Conservation (phyloP, 2,888 invertebrate species). For the Apamea crenata region DNA sequence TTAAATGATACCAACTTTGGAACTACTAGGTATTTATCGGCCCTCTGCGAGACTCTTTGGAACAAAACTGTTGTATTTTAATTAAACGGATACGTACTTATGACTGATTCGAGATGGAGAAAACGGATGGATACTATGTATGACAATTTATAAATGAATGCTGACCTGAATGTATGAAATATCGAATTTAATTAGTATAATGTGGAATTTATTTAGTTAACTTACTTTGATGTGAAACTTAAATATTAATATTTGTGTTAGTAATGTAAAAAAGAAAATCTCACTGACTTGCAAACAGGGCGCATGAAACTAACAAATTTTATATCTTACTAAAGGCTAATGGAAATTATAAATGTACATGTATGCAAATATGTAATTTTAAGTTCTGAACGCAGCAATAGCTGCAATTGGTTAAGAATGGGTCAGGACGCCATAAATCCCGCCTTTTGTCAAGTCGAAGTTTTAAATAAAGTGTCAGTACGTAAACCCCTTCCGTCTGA, state of each 20-base stretch:
- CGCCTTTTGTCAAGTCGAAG: background rate
- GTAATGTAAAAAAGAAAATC: background rate
- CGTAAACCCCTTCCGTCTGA: background rate
- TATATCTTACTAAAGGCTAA: too few relatives aligned
- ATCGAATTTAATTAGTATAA: background rate
- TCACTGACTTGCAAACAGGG: background rate
- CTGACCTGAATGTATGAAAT: background rate
- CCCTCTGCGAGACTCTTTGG: background rate
- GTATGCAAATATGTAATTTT: background rate
- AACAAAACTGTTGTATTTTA: too few relatives aligned
- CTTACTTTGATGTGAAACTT: background rate
- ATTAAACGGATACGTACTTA: background rate
- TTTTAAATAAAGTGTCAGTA: background rate
- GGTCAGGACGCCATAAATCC: background rate
- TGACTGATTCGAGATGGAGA: background rate
- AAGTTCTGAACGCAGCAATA: too few relatives aligned
- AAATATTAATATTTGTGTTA: background rate
- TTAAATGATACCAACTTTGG: background rate
- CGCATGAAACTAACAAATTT: too few relatives aligned
- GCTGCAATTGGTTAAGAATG: too few relatives aligned
- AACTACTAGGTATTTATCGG: background rate
- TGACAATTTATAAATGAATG: background rate
- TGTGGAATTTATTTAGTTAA: background rate
- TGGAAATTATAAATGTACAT: background rate
- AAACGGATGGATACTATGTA: too few relatives aligned